These are phyloP conservation scores for Gymnarchus niloticus DNA, from an alignment of 2,113 vertebrate species.

Conservation along the genomic window DNA sequence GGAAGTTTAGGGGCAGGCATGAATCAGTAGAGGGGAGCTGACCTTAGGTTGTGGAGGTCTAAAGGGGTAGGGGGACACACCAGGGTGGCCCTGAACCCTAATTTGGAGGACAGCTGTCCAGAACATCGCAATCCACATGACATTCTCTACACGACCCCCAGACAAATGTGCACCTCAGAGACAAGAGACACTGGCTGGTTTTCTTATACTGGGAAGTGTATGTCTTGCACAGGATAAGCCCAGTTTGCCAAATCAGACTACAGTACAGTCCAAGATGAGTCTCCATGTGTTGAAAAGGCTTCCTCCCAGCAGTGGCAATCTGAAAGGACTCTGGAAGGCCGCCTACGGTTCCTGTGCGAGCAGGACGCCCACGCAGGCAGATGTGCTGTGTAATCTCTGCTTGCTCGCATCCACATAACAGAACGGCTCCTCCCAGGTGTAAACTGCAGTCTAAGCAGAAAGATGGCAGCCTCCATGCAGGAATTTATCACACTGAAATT, in stretches of 20 bases:
- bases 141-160: not conserved
- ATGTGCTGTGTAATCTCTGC: not conserved
- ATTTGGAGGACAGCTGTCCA: not conserved
- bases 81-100: not conserved
- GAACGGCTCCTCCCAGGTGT: not conserved
- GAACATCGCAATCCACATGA: too few relatives aligned
- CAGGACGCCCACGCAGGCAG: not conserved
- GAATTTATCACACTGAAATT: not conserved
- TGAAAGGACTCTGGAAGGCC: not conserved
- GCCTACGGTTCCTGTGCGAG: not conserved
- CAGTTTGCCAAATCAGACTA: not conserved
- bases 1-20: not conserved
- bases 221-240: too few relatives aligned
- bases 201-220: not conserved
- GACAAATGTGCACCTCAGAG: not conserved
- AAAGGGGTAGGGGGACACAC: not conserved
- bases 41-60: not conserved
- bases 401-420: not conserved
- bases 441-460: not conserved
- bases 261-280: not conserved
- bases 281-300: not conserved
- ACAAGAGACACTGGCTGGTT: not conserved
- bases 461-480: slow-evolving; percentile 4
- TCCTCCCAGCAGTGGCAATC: not conserved
- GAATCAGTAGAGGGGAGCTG: too few relatives aligned